Evolutionary conservation across 1,140 invertebrate genomes (phyloP), one percentile per base, ranked within the genome.

Genomic region (Leptinotarsa lineolata): DNA sequence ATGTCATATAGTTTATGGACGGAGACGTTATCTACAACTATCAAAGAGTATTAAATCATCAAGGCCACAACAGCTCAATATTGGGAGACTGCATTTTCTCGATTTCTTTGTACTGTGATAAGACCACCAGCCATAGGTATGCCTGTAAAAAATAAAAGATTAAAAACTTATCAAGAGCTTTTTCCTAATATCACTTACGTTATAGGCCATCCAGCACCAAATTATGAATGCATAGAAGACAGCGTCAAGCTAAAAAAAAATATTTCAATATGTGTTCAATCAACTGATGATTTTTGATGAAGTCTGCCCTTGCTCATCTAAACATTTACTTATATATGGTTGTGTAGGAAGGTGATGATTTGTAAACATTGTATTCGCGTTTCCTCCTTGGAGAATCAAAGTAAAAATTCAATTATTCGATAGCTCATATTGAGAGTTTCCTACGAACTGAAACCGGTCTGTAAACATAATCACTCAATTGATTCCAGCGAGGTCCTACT

Each of bases 71-170:
- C 59, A 94, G 87, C 84, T 93, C 93, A 84, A 95, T 95, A 83
- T 95, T 94, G n/a, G 94, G 94, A 66, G 92, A 93, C 78, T 95
- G 94, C 82, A 93, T 86, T 73, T 91, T 86, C 78, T 91, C 87
- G 78, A 94, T 92, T 68, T 93, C 88, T 86, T 93, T 91, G 83
- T 95, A 96, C 80, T 94, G 92, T 0, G 94, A 80, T 24, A 77
- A 90, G 12, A 95, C 93, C 73, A 92, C 93, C 1, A 95, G 79
- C 90, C 93, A 94, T 80, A 93, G 95, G 81, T 96, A 95, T 24
- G 94, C 88, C 93, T 95, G 86, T 76, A 91, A 90, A 78, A 78
- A 76, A 78, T 78, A 76, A 44, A 64, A 77, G 73, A 5, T 48
- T 72, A 4, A 46, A 68, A 30, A 46, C 0, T 39, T 15, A 70